Evolutionary conservation across 2,888 invertebrate species (phyloP), one percentile per base, ranked within the genome.

Genomic region (Rhimphoctona megacephalus): DNA sequence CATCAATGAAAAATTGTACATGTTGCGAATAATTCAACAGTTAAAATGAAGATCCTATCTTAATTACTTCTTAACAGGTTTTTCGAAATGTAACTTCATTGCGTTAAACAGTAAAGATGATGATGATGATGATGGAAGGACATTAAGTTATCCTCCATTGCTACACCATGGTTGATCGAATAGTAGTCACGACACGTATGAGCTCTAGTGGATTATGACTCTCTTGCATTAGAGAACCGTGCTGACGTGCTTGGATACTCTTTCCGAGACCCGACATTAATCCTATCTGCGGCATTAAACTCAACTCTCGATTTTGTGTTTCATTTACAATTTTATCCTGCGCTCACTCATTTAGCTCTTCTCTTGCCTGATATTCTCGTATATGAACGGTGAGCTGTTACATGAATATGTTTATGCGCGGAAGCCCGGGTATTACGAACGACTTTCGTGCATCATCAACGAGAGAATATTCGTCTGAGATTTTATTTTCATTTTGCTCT

Each of bases 241-340:
- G 57, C 57, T 57, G 57, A 57, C 57, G 25, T 22, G 57, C 25
- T 25, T 14, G 57, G 25, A 57, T 46, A 57, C 67, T 79, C 67
- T 74, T 74, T 74, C 61, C 61, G 49, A 39, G 33, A 84, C 73
- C 61, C 43, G 69, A 76, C 67, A 43, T 69, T 84, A 80, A 84
- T 80, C 80, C 84, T 73, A 74, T 74, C 73, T 64, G 64, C 84
- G 61, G 69, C 69, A 74, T 76, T 84, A 84, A 54, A 80, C 80
- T 74, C 73, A 64, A 39, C 36, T 74, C 80, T 84, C 52, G 33
- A 54, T 33, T 69, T 61, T 67, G 64, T 79, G 36, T 74, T 54
- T 43, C 39, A 79, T 74, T 84, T 84, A 79, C 73, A 54, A 84
- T 84, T 80, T 84, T 74, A 73, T 61, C 49, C 72, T 17, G 49